Evolutionary conservation across 2,888 invertebrate species (phyloP).

Genomic region (Selenia dentaria): DNA sequence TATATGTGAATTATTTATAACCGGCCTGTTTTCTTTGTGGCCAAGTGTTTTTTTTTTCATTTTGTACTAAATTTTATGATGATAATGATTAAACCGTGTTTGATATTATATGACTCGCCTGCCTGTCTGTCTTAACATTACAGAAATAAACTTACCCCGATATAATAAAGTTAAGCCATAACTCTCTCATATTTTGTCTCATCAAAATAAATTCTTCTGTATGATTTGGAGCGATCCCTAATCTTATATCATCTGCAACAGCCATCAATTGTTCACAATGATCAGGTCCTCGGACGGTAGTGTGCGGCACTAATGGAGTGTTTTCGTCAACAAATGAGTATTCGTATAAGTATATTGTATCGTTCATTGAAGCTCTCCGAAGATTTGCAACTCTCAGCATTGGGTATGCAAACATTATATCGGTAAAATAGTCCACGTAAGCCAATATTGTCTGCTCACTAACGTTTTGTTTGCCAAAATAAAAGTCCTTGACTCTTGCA

Average conservation of each 20-base stretch:
- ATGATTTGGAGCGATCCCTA: neutral
- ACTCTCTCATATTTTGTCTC: slow-evolving; percentile 1
- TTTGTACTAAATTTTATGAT: too few species aligned
- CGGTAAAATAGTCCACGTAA: slow-evolving; percentile 13
- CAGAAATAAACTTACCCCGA: slow-evolving; percentile 15
- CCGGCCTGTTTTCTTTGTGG: too few species aligned
- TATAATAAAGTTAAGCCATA: slow-evolving; percentile 16
- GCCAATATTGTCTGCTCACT: slow-evolving; percentile 5
- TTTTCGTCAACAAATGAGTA: too few species aligned
- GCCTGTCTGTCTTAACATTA: too few species aligned
- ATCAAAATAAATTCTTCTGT: slow-evolving; percentile 5
- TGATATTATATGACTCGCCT: too few species aligned
- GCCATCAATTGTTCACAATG: slow-evolving; percentile 2
- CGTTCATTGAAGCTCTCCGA: too few species aligned
- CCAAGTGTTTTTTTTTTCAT: too few species aligned
- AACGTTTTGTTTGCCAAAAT: slow-evolving; percentile 9
- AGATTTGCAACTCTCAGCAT: slow-evolving; percentile 1
- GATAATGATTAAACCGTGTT: too few species aligned
- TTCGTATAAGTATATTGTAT: slow-evolving; percentile 13
- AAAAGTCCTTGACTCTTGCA: slow-evolving; percentile 9
- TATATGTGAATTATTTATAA: too few species aligned
- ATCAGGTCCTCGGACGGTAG: neutral
- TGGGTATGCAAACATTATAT: slow-evolving; percentile 9
- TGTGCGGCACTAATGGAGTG: slow-evolving; percentile 2
- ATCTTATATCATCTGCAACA: neutral